These are phyloP conservation scores for Polypedilum vanderplanki DNA, from an alignment of 1,140 invertebrate genomes.

Conservation along the genomic window DNA sequence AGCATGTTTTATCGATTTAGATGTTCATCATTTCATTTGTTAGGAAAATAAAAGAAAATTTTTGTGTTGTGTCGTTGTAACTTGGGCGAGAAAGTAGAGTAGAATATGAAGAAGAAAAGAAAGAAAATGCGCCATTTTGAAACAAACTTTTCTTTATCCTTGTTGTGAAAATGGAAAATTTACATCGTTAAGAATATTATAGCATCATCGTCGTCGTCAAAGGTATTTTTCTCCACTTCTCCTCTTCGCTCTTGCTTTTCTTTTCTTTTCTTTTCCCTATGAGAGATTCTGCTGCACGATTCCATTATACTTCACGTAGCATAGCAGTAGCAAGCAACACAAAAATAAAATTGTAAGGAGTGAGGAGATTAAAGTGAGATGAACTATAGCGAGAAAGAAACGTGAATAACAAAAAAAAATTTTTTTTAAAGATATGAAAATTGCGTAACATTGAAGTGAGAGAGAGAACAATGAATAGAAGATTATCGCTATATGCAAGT, in stretches of 20 bases:
- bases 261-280: background rate
- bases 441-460: background rate
- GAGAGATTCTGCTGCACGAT: background rate
- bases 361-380: background rate
- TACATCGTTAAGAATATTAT: constrained; percentile 27
- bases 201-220: constrained; percentile 27
- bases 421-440: background rate
- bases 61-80: background rate
- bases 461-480: too few relatives aligned
- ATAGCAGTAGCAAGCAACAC: background rate
- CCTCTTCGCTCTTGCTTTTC: background rate
- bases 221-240: constrained; percentile 4
- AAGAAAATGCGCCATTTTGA: background rate
- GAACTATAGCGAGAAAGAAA: background rate
- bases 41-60: background rate
- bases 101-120: too few relatives aligned
- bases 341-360: background rate
- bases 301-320: background rate
- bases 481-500: too few relatives aligned
- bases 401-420: background rate
- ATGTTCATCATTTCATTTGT: background rate
- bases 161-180: constrained; percentile 12
- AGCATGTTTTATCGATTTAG: background rate
- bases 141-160: constrained; percentile 1
- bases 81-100: too few relatives aligned